A percentile compares a stretch with the other conserved stretches of the same genome.
phyloP scores from a whole-genome alignment of 2,113 vertebrate species.

The Atractosteus spatula region DNA sequence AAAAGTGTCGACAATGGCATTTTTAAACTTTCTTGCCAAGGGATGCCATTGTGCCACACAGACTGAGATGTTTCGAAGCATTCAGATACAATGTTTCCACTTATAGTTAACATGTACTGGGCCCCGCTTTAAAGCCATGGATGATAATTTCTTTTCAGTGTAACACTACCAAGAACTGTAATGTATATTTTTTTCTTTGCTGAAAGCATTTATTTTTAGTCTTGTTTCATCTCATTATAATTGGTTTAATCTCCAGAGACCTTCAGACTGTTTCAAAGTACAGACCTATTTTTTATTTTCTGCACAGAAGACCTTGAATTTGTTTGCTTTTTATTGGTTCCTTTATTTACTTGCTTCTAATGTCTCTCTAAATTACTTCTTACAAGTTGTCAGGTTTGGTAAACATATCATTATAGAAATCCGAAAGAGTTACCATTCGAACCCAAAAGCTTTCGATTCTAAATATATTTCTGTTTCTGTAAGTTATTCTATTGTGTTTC shows the following conservation, averaged over 20 bases:
- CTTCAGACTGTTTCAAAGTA: conserved; percentile 45
- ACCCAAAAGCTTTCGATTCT: too few relatives aligned
- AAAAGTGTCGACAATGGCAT: neutral
- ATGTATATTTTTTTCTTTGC: conserved; percentile 23
- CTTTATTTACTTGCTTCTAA: conserved; percentile 33
- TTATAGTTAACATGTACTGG: conserved; percentile 27
- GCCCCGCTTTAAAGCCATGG: conserved; percentile 26
- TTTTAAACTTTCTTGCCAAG: conserved; percentile 14
- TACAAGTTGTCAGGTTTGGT: conserved; percentile 7
- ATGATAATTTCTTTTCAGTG: conserved; percentile 14
- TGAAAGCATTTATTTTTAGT: conserved; percentile 40
- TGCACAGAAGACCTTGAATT: conserved; percentile 31
- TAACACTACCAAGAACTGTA: conserved; percentile 28
- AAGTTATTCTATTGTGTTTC: too few relatives aligned
- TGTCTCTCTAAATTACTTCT: conserved; percentile 40
- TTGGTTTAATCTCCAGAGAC: conserved; percentile 45
- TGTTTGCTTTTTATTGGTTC: conserved; percentile 30
- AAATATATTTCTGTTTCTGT: too few relatives aligned
- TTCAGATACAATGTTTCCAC: conserved; percentile 24
- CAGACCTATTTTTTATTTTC: conserved; percentile 31
- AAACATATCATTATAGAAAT: too few relatives aligned
- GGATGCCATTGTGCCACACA: neutral
- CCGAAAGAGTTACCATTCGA: too few relatives aligned
- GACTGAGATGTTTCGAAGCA: conserved; percentile 7
- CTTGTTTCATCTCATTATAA: conserved; percentile 45